Percentiles rank a stretch among this genome's conserved stretches.
Evolutionary conservation across 2,888 invertebrate species (phyloP).

Genomic region (Mesorhabditis spiculigera): DNA sequence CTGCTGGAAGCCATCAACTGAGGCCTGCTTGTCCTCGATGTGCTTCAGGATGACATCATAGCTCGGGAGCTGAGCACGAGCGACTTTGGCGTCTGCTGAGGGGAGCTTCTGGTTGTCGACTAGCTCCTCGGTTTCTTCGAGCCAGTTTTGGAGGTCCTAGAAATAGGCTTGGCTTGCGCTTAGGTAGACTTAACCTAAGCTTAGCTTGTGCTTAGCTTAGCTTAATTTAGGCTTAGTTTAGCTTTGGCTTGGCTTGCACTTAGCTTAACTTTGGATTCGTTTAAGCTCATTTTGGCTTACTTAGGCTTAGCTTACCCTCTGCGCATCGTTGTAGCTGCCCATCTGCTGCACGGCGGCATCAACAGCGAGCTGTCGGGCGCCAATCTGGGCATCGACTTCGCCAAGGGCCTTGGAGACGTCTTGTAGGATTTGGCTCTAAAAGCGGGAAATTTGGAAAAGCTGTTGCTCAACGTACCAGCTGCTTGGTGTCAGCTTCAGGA

Average conservation of each 20-base stretch:
- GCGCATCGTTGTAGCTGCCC: conserved; percentile 77
- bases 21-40: conserved; percentile 84
- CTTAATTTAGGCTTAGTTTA: no score
- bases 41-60: conserved; percentile 92
- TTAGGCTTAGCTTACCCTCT: not conserved
- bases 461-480: conserved; percentile 68
- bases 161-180: conserved; percentile 43
- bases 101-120: conserved; percentile 93
- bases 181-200: conserved; percentile 42
- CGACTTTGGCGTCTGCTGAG: conserved; percentile 90
- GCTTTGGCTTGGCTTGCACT: no score
- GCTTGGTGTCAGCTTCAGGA: conserved; percentile 78
- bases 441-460: not conserved
- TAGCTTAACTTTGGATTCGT: no score
- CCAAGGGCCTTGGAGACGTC: conserved; percentile 35
- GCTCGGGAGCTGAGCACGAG: conserved; percentile 93
- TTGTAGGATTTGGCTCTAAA: conserved; percentile 23
- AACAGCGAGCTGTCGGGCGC: conserved; percentile 82
- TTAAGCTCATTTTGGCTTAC: no score
- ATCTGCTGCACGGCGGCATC: conserved; percentile 89
- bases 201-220: no score
- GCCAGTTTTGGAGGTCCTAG: conserved; percentile 71
- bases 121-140: conserved; percentile 93
- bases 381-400: conserved; percentile 65
- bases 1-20: conserved; percentile 65